Conservation (phyloP, 2,113 vertebrate species). For the Myrmecophaga tridactyla region DNA sequence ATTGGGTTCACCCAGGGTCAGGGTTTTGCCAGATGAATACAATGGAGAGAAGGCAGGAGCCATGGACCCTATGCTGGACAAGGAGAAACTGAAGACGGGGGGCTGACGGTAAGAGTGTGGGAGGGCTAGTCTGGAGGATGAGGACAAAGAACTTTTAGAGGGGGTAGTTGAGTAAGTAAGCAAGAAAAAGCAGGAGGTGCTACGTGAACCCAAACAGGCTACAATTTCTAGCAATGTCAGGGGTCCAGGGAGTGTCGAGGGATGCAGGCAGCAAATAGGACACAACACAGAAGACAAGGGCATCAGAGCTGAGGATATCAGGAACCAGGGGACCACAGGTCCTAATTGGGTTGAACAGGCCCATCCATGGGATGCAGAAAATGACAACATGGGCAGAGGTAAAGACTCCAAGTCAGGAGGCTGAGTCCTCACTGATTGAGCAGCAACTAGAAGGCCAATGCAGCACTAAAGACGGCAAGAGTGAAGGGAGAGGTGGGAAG, state of each 20-base stretch:
- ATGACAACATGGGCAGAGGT: not conserved
- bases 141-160: not conserved
- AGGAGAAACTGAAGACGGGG: not conserved
- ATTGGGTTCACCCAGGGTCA: not conserved
- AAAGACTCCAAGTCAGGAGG: not conserved
- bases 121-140: not conserved
- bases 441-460: not conserved
- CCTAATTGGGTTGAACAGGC: not conserved
- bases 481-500: not conserved
- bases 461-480: not conserved
- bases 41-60: not conserved
- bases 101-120: not conserved
- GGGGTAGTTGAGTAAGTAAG: not conserved
- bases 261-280: not conserved
- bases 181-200: not conserved
- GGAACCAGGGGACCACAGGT: not conserved
- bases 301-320: too few relatives aligned
- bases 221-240: not conserved
- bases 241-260: not conserved
- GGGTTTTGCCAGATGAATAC: not conserved
- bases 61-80: rapidly evolving
- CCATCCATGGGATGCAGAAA: not conserved
- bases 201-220: not conserved
- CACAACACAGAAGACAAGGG: not conserved
- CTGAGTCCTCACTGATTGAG: rapidly evolving